Conservation (phyloP, 2,113 vertebrate genomes). For the Podarcis muralis region DNA sequence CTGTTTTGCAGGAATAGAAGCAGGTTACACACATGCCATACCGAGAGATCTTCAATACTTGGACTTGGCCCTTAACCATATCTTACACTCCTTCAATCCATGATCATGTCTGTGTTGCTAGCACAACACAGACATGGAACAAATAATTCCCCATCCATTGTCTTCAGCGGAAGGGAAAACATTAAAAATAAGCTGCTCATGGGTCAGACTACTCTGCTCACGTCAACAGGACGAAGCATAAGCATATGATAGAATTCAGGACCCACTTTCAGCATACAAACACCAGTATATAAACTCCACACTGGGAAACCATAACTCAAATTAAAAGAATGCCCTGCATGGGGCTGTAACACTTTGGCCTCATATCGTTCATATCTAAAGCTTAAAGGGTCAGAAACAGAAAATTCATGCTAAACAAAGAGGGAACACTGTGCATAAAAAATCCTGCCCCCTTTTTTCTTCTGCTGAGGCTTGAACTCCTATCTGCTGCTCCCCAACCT, state of each 20-base stretch:
- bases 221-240: not conserved
- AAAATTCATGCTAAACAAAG: too few species aligned
- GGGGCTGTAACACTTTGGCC: too few species aligned
- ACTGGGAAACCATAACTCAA: too few species aligned
- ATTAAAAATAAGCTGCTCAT: not conserved
- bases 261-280: too few species aligned
- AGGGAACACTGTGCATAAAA: too few species aligned
- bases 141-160: not conserved
- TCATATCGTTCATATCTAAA: too few species aligned
- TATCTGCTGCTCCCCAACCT: not conserved
- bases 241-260: not conserved
- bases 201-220: not conserved
- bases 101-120: not conserved
- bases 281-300: too few species aligned
- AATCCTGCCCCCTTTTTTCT: too few species aligned
- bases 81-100: not conserved
- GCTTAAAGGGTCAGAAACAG: too few species aligned
- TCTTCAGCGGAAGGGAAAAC: not conserved
- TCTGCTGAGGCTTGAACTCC: not conserved
- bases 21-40: not conserved
- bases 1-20: not conserved
- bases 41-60: not conserved
- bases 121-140: not conserved
- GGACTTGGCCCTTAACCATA: not conserved
- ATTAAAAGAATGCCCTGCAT: too few species aligned